phyloP scores from a whole-genome alignment of 2,113 vertebrate genomes.

The Psilopogon haemacephalus region DNA sequence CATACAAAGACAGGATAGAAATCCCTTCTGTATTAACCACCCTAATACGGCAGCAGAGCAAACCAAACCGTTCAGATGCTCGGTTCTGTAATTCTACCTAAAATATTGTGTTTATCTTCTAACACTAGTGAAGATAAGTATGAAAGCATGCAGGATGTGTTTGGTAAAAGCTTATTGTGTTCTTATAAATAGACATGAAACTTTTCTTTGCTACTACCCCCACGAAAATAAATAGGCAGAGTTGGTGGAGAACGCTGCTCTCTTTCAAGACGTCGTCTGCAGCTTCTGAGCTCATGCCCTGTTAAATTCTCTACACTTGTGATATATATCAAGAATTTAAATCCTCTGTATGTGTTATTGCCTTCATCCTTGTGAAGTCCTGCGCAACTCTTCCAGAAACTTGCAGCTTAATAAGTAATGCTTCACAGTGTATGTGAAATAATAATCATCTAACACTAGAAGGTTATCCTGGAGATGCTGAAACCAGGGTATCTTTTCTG shows the following conservation, averaged over 20 bases:
- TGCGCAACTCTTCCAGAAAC: background rate
- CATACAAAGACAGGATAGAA: slow-evolving; percentile 2
- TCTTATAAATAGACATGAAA: background rate
- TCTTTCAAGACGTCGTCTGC: background rate
- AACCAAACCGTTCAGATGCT: background rate
- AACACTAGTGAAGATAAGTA: background rate
- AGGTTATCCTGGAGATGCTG: background rate
- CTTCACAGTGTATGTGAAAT: background rate
- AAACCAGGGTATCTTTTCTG: background rate
- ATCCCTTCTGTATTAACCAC: background rate
- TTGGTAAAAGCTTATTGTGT: background rate
- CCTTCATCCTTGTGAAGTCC: background rate
- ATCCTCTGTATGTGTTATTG: background rate
- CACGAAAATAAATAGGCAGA: background rate
- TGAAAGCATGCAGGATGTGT: background rate
- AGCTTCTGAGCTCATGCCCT: background rate
- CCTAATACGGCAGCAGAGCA: background rate
- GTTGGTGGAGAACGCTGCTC: background rate
- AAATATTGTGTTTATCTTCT: background rate
- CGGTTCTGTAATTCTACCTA: background rate
- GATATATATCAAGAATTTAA: background rate
- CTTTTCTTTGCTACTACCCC: background rate
- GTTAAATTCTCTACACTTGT: background rate
- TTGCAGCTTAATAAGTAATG: background rate
- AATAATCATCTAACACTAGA: background rate